Evolutionary conservation across 2,797 vertebrate genomes (phyloP).

Genomic region (Gastrophryne carolinensis): DNA sequence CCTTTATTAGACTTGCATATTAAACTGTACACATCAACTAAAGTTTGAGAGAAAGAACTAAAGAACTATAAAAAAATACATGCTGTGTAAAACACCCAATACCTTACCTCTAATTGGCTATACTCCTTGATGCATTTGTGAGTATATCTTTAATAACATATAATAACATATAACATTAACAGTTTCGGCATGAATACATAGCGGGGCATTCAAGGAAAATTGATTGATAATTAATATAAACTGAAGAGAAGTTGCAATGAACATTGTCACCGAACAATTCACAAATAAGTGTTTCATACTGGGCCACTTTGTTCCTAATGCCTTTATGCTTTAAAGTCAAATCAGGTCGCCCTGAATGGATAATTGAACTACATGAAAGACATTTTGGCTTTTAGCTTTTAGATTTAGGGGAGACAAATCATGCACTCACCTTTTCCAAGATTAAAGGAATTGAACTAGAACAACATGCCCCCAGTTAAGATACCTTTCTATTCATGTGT

Average conservation of each 20-base stretch:
- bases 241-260: constrained; percentile 61
- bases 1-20: too few relatives aligned
- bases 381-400: constrained; percentile 49
- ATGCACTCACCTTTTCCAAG: constrained; percentile 56
- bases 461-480: constrained; percentile 48
- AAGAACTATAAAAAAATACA: background rate
- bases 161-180: constrained; percentile 53
- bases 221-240: constrained; percentile 63
- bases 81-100: background rate
- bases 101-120: background rate
- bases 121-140: background rate
- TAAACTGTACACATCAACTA: too few relatives aligned
- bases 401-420: constrained; percentile 57
- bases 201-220: constrained; percentile 62
- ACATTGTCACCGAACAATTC: constrained; percentile 61
- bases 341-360: constrained; percentile 61
- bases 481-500: constrained; percentile 54
- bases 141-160: constrained; percentile 7
- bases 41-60: background rate
- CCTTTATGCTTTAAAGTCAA: constrained; percentile 56
- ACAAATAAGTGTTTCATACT: constrained; percentile 60
- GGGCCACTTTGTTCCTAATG: constrained; percentile 56
- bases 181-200: constrained; percentile 54
- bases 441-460: constrained; percentile 62
- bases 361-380: constrained; percentile 54